Percentiles rank a stretch among this genome's conserved stretches.
Evolutionary conservation across 23 tunicate species (phyloP).

Genomic region (Halocynthia aurantium): DNA sequence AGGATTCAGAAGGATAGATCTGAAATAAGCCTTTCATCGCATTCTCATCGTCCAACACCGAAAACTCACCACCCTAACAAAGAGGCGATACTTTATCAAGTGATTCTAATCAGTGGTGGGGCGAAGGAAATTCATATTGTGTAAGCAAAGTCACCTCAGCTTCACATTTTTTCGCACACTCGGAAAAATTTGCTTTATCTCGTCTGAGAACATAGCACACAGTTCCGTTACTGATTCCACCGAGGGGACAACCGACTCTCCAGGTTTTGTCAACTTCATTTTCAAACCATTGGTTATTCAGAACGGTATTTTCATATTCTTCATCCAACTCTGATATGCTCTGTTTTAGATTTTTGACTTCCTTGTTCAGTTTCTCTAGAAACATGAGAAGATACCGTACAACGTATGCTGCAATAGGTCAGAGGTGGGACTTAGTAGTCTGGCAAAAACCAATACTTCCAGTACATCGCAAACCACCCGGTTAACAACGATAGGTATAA

Average conservation of each 20-base stretch:
- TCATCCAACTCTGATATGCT: constrained; percentile 96
- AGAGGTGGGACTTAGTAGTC: too few relatives aligned
- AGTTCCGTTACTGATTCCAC: constrained; percentile 58
- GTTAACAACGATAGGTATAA: too few relatives aligned
- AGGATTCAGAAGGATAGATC: constrained; percentile 39
- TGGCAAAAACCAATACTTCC: too few relatives aligned
- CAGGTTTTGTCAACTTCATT: constrained; percentile 22
- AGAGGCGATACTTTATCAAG: too few relatives aligned
- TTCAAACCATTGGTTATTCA: not conserved
- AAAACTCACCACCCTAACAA: constrained; percentile 48
- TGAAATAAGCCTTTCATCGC: constrained; percentile 23
- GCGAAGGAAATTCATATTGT: too few relatives aligned
- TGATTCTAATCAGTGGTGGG: too few relatives aligned
- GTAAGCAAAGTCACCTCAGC: constrained; percentile 7
- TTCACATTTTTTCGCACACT: constrained; percentile 32
- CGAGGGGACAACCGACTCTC: constrained; percentile 70
- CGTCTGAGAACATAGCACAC: constrained; percentile 45
- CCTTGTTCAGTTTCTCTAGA: constrained; percentile 21
- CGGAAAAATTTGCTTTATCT: constrained; percentile 36
- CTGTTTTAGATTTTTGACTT: constrained; percentile 64
- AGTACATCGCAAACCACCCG: too few relatives aligned
- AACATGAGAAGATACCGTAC: too few relatives aligned
- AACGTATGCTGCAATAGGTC: too few relatives aligned
- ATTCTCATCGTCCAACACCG: constrained; percentile 26
- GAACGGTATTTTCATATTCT: constrained; percentile 67